phyloP scores from a whole-genome alignment of 2,113 vertebrate genomes.

The Mesoclemmys tuberculata region DNA sequence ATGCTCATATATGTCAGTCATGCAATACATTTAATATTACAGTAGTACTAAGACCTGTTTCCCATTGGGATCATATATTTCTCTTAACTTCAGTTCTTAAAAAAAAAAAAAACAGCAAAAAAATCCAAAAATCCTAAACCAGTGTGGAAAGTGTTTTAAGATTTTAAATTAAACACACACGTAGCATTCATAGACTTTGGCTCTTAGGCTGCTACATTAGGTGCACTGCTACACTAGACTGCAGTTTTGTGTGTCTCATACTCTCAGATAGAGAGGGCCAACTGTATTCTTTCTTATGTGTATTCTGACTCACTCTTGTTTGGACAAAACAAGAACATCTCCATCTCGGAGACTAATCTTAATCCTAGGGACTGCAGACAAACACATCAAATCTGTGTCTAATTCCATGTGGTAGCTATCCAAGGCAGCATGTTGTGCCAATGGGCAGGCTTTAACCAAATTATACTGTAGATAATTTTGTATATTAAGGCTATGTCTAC shows the following conservation, averaged over 20 bases:
- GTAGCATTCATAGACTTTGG: no score
- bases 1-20: not conserved
- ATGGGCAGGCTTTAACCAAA: not conserved
- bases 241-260: no score
- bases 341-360: not conserved
- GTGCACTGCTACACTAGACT: no score
- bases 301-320: no score
- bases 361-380: not conserved
- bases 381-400: not conserved
- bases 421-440: not conserved
- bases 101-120: no score
- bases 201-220: no score
- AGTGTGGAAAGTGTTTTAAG: not conserved
- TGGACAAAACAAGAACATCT: not conserved
- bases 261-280: no score
- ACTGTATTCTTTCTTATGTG: no score
- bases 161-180: no score
- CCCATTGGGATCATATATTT: not conserved
- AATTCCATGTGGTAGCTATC: not conserved
- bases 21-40: not conserved
- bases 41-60: not conserved
- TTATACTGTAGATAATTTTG: not conserved
- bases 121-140: not conserved
- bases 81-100: not conserved
- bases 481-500: not conserved